A percentile compares a stretch with the other conserved stretches of the same genome.
Conservation (phyloP, 1,140 invertebrate species). For the Platyura marginata region DNA sequence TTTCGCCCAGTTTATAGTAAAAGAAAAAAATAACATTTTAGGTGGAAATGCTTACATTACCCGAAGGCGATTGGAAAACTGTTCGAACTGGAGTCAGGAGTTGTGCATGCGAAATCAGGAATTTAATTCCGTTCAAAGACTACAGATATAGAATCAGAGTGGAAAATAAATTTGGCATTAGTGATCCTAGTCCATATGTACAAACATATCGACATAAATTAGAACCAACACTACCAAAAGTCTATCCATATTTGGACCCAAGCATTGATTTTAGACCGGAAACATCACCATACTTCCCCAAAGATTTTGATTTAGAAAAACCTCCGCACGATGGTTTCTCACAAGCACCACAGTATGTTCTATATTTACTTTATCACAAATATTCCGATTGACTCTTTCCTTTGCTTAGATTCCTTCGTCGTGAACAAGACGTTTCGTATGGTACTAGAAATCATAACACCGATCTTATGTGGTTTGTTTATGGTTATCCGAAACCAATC, state of each 20-base stretch:
- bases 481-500: slow-evolving; percentile 81
- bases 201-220: slow-evolving; percentile 63
- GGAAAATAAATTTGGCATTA: slow-evolving; percentile 92
- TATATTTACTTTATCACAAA: slow-evolving; percentile 10
- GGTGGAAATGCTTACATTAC: slow-evolving; percentile 81
- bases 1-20: too few relatives aligned
- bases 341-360: slow-evolving; percentile 41
- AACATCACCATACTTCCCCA: slow-evolving; percentile 74
- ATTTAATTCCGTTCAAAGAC: slow-evolving; percentile 68
- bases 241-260: slow-evolving; percentile 57
- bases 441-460: slow-evolving; percentile 75
- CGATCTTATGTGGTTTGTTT: slow-evolving; percentile 79
- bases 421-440: slow-evolving; percentile 69
- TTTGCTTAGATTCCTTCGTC: slow-evolving; percentile 46
- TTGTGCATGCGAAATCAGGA: slow-evolving; percentile 66
- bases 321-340: slow-evolving; percentile 67
- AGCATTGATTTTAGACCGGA: slow-evolving; percentile 74
- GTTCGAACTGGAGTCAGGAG: slow-evolving; percentile 61
- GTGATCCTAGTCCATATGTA: slow-evolving; percentile 78
- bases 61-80: slow-evolving; percentile 76
- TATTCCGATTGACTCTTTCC: too few relatives aligned
- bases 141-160: slow-evolving; percentile 87
- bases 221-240: slow-evolving; percentile 59
- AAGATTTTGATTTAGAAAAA: slow-evolving; percentile 74
- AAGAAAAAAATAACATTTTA: neutral